A percentile compares a stretch with the other conserved stretches of the same genome.
These are phyloP conservation scores for Pachyseris speciosa DNA, from an alignment of 64 coral and sea anemone species.

Conservation along the genomic window DNA sequence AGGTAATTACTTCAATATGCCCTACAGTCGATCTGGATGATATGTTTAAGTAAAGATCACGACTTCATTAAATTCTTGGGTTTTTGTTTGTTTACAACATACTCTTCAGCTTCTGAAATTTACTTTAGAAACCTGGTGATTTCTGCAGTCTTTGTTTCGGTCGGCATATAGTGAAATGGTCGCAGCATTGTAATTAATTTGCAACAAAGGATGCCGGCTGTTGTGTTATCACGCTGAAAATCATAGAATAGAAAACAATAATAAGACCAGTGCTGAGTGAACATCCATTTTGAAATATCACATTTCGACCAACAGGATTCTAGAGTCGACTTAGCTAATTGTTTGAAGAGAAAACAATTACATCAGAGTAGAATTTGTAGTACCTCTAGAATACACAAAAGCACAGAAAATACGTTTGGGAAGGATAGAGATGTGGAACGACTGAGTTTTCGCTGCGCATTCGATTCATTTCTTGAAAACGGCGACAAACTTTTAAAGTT, in stretches of 20 bases:
- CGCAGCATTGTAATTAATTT: not conserved
- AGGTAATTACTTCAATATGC: conserved; percentile 43
- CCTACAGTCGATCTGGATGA: not conserved
- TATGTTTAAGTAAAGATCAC: conserved; percentile 40
- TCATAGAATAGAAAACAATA: conserved; percentile 30
- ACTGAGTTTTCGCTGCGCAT: not conserved
- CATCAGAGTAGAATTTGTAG: not conserved
- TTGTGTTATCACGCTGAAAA: conserved; percentile 33
- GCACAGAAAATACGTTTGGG: not conserved
- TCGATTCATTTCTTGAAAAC: not conserved
- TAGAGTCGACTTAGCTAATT: conserved; percentile 17
- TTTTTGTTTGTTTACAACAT: conserved; percentile 15
- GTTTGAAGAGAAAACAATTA: conserved; percentile 48
- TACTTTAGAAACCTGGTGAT: not conserved
- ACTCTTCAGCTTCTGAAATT: not conserved
- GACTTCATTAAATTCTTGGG: not conserved
- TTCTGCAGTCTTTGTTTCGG: not conserved
- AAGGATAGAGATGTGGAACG: no score
- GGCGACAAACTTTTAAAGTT: not conserved
- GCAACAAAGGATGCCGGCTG: not conserved
- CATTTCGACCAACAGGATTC: conserved; percentile 39
- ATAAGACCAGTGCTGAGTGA: conserved; percentile 32
- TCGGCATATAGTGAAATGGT: not conserved
- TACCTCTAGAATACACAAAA: not conserved
- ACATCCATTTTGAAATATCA: conserved; percentile 36